phyloP scores from a whole-genome alignment of 2,888 invertebrate species.

The Pollenia labialis region DNA sequence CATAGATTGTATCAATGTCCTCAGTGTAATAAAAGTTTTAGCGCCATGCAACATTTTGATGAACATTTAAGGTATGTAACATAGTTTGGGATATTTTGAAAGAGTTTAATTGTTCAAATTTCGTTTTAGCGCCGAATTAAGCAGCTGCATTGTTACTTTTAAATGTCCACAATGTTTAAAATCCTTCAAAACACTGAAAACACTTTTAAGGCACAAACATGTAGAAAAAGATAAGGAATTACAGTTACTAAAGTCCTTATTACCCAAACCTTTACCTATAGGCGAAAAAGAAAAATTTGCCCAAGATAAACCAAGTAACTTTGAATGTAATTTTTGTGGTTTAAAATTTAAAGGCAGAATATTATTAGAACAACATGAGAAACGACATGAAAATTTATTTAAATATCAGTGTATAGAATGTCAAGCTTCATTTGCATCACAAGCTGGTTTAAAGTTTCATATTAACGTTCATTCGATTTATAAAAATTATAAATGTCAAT shows the following conservation, averaged over 20 bases:
- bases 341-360: conserved; percentile 69
- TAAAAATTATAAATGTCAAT: conserved; percentile 74
- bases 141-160: conserved; percentile 51
- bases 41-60: conserved; percentile 72
- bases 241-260: conserved; percentile 67
- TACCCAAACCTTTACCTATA: conserved; percentile 71
- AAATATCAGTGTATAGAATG: conserved; percentile 76
- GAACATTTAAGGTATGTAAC: conserved; percentile 74
- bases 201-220: conserved; percentile 74
- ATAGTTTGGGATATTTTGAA: not conserved
- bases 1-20: conserved; percentile 67
- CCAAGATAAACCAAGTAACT: not conserved
- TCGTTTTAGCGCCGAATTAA: conserved; percentile 6
- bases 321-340: conserved; percentile 73
- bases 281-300: not conserved
- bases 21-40: conserved; percentile 73
- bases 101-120: not conserved
- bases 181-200: conserved; percentile 71
- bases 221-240: conserved; percentile 69
- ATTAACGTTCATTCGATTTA: conserved; percentile 27
- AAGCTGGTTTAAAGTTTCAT: conserved; percentile 56
- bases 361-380: conserved; percentile 74
- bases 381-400: conserved; percentile 62
- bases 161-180: conserved; percentile 66
- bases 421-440: conserved; percentile 21